Base-by-base conservation (phyloP, 2,113 vertebrate genomes). In the Accipiter virgatus region DNA sequence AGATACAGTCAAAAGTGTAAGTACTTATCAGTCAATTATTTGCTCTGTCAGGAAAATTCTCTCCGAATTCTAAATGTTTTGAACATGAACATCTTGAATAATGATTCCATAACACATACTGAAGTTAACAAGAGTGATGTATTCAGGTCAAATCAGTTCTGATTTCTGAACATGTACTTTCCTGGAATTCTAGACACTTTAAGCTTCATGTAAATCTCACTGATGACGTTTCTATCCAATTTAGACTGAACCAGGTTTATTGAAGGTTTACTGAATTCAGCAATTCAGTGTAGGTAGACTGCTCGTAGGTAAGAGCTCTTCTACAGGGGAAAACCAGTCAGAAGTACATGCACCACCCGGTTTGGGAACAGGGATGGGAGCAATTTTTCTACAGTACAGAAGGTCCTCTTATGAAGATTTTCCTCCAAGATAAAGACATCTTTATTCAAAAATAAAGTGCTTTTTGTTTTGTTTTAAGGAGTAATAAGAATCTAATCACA, bases 21-120 rank as follows among this genome's bases (percentile, higher is more conserved):
- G 42, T 86, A 62, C 19, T 80, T 83, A 58, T 29, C 38, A 25
- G 74, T 53, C 74, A 90, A 83, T 93, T 92, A 86, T 86, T 90
- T 94, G 93, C 59, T 81, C 67, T 58, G n/a, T 96, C 87, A 93
- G 48, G 84, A 85, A 85, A 93, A 86, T 52, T 86, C 71, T 78
- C 42, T 55, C 38, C 3, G 20, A 87, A 90, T 78, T 82, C 27
- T 56, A 87, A 91, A 86, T 0, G 7, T 61, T 84, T 96, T 40
- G 17, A 91, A 78, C 61, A 21, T 1, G 11, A 79, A 67, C 1
- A 0, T 58, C 47, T 78, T 93, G 82, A 92, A 93, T 90, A 92
- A 71, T 43, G 56, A 88, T 86, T 86, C 34, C 18, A 12, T 22
- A 92, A 67, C 17, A 27, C 18, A 63, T 16, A 36, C 36, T 68